Evolutionary conservation across 2,888 invertebrate genomes (phyloP), one percentile per base, ranked within the genome.

Genomic region (Ophion ellenae): DNA sequence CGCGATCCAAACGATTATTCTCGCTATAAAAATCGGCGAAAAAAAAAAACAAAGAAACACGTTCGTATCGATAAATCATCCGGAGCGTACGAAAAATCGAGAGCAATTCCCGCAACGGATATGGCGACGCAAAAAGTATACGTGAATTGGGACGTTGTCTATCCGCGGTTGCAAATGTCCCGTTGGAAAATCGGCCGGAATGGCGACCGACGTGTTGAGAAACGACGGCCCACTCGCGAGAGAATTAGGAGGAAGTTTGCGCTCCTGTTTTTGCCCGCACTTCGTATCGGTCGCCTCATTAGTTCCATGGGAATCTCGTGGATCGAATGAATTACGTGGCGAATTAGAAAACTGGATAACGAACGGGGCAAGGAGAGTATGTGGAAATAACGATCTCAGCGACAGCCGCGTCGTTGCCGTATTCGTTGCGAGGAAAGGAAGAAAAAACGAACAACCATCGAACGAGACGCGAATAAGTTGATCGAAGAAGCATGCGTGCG

Each of bases 381-480:
- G 70, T 74, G 70, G 71, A 71, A 84, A 81, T 75, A 75, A 81
- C 69, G 81, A 84, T 80, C 73, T 79, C 36, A 20, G 47, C 5
- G 74, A n/a, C 36, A 63, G 24, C 17, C 40, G 40, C 28, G 53
- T 71, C 73, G 71, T 79, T 64, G 66, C 67, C 77, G 61, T 77
- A 81, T 77, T 64, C 47, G 73, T 73, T 40, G 4, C 2, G 17
- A 53, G 53, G 53, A 53, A 53, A 53, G 53, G 17, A 53, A 17
- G 53, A 17, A 64, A 70, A 47, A 70, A 57, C 47, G 47, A 45
- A 70, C 57, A 66, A 57, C 32, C 20, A 36, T 14, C 40, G 20
- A 73, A 32, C 74, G 11, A 61, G 61, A 24, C 32, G 47, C 47
- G n/a, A 45, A 70, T 53, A 53, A 53, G 53, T 53, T 17, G 71